Evolutionary conservation across 2,888 invertebrate species (phyloP).

Genomic region (Drosophila niveifrons): DNA sequence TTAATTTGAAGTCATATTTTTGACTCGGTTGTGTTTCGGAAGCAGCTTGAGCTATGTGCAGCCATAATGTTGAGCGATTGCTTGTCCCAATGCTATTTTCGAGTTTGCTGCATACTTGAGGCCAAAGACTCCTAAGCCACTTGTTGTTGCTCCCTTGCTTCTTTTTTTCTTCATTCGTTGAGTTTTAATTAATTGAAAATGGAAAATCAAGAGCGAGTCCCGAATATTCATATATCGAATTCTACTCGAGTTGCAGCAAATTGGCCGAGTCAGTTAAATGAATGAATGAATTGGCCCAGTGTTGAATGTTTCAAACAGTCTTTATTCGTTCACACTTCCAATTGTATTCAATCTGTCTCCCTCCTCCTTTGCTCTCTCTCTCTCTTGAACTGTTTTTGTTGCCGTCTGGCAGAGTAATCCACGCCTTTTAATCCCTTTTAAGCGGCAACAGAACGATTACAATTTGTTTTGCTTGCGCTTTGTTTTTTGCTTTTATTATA

Average conservation of each 20-base stretch:
- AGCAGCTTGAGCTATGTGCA: constrained; percentile 47
- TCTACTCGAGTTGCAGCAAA: constrained; percentile 7
- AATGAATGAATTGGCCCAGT: constrained; percentile 18
- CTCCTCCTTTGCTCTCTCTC: not conserved
- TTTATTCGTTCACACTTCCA: constrained; percentile 6
- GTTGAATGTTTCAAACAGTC: constrained; percentile 14
- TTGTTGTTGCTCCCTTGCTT: constrained; percentile 16
- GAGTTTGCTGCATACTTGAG: constrained; percentile 27
- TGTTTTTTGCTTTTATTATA: constrained; percentile 27
- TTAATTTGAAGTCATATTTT: constrained; percentile 70
- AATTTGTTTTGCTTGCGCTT: constrained; percentile 50
- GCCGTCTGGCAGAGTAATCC: constrained; percentile 37
- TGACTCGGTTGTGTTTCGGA: constrained; percentile 23
- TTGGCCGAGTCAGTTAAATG: constrained; percentile 3
- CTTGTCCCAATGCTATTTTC: constrained; percentile 33
- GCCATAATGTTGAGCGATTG: constrained; percentile 34
- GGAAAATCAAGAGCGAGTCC: constrained; percentile 2
- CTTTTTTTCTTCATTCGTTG: constrained; percentile 12
- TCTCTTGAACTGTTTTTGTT: not conserved
- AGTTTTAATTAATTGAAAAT: constrained; percentile 76
- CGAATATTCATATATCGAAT: constrained; percentile 18
- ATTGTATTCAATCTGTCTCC: not conserved
- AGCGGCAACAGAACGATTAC: constrained; percentile 70
- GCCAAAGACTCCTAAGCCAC: constrained; percentile 29
- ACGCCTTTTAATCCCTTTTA: constrained; percentile 68